Base-by-base conservation (phyloP, 2,888 invertebrate species). In the Chalcis sispes region DNA sequence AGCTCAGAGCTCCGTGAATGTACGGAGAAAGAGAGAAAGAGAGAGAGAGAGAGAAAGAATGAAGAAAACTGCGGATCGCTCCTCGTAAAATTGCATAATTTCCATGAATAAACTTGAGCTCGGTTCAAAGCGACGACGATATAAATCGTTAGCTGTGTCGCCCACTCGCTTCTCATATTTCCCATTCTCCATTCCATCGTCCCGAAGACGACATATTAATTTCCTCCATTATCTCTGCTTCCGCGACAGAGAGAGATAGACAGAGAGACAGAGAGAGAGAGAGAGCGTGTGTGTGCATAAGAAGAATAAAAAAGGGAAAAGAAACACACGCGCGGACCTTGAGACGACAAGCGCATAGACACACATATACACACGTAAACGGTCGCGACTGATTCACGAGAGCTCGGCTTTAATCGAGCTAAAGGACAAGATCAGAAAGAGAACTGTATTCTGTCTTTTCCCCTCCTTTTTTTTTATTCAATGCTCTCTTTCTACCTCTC, bases 181-280 rank as follows among this genome's bases (percentile, higher is more conserved):
- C 25, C 52, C 36, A n/a, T n/a, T n/a, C n/a, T n/a, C n/a, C n/a
- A n/a, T n/a, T n/a, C n/a, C n/a, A n/a, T n/a, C n/a, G n/a, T n/a
- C n/a, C n/a, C n/a, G n/a, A n/a, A n/a, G 69, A 58, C 58, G 59
- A 48, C 25, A 36, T 46, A 62, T 62, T 62, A 71, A 71, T 71
- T 62, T 71, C 54, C 27, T 42, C 56, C 71, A 77, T 75, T 77
- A 77, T 75, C 40, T 75, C 40, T 61, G 42, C 74, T 77, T 77
- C 75, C 75, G 72, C 54, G 64, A 46, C 54, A 27, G 42, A 32
- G 58, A n/a, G 46, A 20, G 23, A 48, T 27, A 4, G 42, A 48
- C 15, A 29, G 15, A 56, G 40, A 27, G 40, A 42, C 40, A 54
- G 27, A 29, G n/a, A n/a, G n/a, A n/a, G n/a, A n/a, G n/a, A n/a